Conservation (phyloP, 2,888 invertebrate species). For the Thereva unica region DNA sequence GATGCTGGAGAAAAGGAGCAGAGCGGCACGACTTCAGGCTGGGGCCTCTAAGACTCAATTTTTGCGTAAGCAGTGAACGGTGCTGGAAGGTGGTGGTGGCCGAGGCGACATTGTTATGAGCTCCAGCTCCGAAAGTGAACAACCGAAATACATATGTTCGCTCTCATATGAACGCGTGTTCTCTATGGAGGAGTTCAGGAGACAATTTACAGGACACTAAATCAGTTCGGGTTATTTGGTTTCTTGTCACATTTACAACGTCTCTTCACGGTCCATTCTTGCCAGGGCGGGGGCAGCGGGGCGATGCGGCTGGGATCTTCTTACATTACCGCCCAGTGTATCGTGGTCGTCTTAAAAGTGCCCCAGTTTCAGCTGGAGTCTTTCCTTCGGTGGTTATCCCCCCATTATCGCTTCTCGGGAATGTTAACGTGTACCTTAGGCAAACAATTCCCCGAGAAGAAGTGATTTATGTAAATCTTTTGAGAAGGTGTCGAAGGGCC, state of each 20-base stretch:
- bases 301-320: conserved; percentile 37
- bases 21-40: conserved; percentile 1
- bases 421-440: no score
- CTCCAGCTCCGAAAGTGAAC: conserved; percentile 40
- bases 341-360: no score
- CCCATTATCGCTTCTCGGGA: no score
- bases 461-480: no score
- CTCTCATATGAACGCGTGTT: conserved; percentile 46
- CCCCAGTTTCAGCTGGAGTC: no score
- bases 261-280: conserved; percentile 44
- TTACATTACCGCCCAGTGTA: conserved; percentile 23
- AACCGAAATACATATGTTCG: conserved; percentile 45
- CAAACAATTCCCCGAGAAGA: no score
- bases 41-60: conserved; percentile 37
- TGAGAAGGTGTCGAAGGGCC: no score
- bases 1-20: conserved; percentile 4
- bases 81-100: conserved; percentile 10
- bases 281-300: conserved; percentile 41
- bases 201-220: conserved; percentile 45
- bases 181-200: conserved; percentile 42
- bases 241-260: conserved; percentile 46
- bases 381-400: no score
- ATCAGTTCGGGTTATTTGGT: conserved; percentile 46
- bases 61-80: conserved; percentile 28
- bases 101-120: conserved; percentile 17